Evolutionary conservation across 2,797 vertebrate species (phyloP).

Genomic region (Neoniphon sammara): DNA sequence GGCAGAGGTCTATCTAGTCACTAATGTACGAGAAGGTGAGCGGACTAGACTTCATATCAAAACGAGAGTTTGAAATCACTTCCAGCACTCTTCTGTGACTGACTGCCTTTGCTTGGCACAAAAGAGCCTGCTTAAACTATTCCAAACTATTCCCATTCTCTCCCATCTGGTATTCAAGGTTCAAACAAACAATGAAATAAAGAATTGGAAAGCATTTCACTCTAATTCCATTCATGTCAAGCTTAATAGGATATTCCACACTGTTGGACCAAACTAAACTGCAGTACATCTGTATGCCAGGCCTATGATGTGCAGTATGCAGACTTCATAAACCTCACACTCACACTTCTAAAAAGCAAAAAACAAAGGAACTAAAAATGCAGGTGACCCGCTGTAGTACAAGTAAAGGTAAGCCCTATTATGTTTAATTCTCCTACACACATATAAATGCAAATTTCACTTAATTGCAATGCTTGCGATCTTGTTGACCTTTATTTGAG

Average conservation of each 20-base stretch:
- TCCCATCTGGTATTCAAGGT: constrained; percentile 21
- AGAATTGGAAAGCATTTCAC: constrained; percentile 5
- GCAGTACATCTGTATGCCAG: constrained; percentile 15
- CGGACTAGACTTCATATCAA: constrained; percentile 25
- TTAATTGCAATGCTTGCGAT: neutral
- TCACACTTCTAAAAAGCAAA: no score
- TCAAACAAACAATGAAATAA: constrained; percentile 17
- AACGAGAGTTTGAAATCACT: constrained; percentile 20
- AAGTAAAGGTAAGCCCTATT: constrained; percentile 12
- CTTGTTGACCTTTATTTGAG: constrained; percentile 30
- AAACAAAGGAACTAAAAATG: neutral
- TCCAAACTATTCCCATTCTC: constrained; percentile 16
- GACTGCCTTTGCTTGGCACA: constrained; percentile 37
- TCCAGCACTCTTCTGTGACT: constrained; percentile 29
- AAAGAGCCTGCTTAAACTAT: constrained; percentile 8
- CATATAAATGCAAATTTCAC: constrained; percentile 8
- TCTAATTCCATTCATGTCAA: neutral
- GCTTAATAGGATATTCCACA: neutral
- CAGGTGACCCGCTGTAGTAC: constrained; percentile 2
- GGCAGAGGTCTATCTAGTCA: constrained; percentile 40
- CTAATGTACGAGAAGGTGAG: constrained; percentile 50
- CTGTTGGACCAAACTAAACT: neutral
- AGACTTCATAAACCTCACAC: constrained; percentile 10
- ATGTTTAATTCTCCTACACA: neutral
- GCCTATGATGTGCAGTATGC: constrained; percentile 8